Evolutionary conservation across 2,113 vertebrate genomes (phyloP).

Genomic region (Percopsis transmontana): DNA sequence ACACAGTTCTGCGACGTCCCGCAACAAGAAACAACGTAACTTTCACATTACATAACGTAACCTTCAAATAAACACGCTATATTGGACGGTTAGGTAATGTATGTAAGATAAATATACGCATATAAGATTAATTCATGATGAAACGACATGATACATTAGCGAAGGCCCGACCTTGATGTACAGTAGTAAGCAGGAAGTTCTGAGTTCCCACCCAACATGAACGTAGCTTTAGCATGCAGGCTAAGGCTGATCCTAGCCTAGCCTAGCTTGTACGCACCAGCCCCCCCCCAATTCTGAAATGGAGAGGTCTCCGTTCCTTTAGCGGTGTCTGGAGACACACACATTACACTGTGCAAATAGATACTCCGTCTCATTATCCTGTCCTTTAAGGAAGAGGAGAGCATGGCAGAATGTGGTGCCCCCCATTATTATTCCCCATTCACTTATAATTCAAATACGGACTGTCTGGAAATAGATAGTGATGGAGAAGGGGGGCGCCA

Average conservation of each 20-base stretch:
- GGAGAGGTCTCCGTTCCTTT: constrained; percentile 58
- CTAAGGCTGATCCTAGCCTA: not conserved
- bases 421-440: constrained; percentile 65
- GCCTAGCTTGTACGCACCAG: not conserved
- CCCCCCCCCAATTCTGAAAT: constrained; percentile 25
- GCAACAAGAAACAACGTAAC: too few species aligned
- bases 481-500: constrained; percentile 14
- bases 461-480: constrained; percentile 47
- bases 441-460: constrained; percentile 67
- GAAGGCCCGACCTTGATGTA: too few species aligned
- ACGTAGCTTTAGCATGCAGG: not conserved
- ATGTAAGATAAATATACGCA: too few species aligned
- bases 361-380: constrained; percentile 78
- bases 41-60: too few species aligned
- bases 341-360: constrained; percentile 80
- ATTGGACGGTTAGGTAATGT: too few species aligned
- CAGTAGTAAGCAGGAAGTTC: too few species aligned
- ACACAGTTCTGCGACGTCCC: too few species aligned
- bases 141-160: too few species aligned
- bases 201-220: too few species aligned
- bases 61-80: too few species aligned
- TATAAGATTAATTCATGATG: too few species aligned
- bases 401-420: constrained; percentile 65
- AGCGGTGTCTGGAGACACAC: constrained; percentile 71
- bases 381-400: constrained; percentile 77